Percentiles rank a stretch among this genome's conserved stretches.
phyloP scores from a whole-genome alignment of 2,797 vertebrate species.

The Alectoris magna region DNA sequence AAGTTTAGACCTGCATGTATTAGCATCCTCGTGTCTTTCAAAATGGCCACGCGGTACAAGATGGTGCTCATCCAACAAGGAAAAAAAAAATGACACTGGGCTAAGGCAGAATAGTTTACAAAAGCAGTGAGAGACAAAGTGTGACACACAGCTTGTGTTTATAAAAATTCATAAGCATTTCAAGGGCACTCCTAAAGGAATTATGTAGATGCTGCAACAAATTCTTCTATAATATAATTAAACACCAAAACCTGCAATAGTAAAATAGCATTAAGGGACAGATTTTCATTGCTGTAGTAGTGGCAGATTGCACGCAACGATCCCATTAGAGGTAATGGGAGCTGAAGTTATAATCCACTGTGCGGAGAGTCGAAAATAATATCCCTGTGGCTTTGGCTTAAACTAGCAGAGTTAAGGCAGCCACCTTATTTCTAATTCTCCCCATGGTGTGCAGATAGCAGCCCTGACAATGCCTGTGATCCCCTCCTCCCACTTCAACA shows the following conservation, averaged over 20 bases:
- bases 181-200: slow-evolving; percentile 40
- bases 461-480: not conserved
- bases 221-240: slow-evolving; percentile 65
- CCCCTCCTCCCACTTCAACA: not conserved
- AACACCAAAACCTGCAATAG: slow-evolving; percentile 39
- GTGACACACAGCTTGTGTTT: slow-evolving; percentile 30
- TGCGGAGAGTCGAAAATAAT: slow-evolving; percentile 6
- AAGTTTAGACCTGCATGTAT: not conserved
- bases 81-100: not conserved
- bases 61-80: not conserved
- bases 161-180: slow-evolving; percentile 50
- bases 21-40: not conserved
- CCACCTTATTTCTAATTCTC: slow-evolving; percentile 2
- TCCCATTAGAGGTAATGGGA: slow-evolving; percentile 59
- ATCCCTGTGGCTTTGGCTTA: slow-evolving; percentile 46
- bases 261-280: slow-evolving; percentile 57
- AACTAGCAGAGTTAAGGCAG: slow-evolving; percentile 36
- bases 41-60: slow-evolving; percentile 27
- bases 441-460: not conserved
- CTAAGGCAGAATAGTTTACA: not conserved
- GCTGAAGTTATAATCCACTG: slow-evolving; percentile 46
- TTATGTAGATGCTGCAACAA: not conserved
- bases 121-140: slow-evolving; percentile 12
- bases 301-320: slow-evolving; percentile 45
- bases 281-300: slow-evolving; percentile 28